These are phyloP conservation scores for Philaethria dido DNA, from an alignment of 2,888 invertebrate species.

Conservation along the genomic window DNA sequence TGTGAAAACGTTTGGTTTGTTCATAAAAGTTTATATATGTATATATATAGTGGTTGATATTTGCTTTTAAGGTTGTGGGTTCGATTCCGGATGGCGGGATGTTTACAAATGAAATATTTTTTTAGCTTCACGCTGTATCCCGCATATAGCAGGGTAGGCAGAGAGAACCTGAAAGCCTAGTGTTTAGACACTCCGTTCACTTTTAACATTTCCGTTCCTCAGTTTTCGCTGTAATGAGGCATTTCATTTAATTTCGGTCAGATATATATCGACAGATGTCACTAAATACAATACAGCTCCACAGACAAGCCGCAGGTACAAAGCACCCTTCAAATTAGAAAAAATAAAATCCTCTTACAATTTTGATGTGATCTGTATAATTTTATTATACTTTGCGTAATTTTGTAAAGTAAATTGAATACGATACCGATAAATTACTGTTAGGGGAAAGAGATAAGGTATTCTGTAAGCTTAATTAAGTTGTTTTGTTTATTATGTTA, in stretches of 20 bases:
- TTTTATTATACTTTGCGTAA: constrained; percentile 70
- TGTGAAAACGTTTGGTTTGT: constrained; percentile 20
- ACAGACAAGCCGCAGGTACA: constrained; percentile 59
- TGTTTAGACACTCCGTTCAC: too few species aligned
- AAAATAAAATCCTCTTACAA: constrained; percentile 65
- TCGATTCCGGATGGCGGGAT: too few species aligned
- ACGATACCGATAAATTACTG: constrained; percentile 60
- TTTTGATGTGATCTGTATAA: constrained; percentile 71
- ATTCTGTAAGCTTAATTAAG: neutral
- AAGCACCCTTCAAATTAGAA: constrained; percentile 59
- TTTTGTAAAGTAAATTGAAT: constrained; percentile 66
- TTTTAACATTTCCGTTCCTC: too few species aligned
- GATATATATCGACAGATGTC: constrained; percentile 43
- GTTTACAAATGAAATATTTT: too few species aligned
- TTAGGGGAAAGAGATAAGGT: constrained; percentile 46
- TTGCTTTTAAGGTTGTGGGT: too few species aligned
- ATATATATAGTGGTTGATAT: neutral
- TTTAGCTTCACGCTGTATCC: too few species aligned
- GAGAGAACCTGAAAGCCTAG: too few species aligned
- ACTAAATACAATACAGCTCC: constrained; percentile 46
- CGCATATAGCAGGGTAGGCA: too few species aligned
- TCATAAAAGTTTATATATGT: neutral
- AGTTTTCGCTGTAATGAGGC: too few species aligned
- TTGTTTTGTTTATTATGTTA: neutral
- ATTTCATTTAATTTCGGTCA: neutral